A percentile compares a stretch with the other conserved stretches of the same genome.
phyloP scores from a whole-genome alignment of 2,113 vertebrate genomes.

The Egretta garzetta region DNA sequence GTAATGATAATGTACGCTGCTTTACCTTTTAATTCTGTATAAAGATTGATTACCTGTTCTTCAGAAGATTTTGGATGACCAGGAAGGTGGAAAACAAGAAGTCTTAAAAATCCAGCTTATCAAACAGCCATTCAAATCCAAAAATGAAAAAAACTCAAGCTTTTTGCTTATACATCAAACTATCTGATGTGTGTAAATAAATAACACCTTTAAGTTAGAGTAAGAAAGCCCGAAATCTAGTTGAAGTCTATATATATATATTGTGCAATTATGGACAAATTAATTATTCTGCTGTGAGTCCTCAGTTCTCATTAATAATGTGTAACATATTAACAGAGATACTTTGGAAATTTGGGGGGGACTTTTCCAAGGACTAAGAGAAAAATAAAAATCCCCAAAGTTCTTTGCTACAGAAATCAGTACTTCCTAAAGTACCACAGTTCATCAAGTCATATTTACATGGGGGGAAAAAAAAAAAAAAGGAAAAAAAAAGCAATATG shows the following conservation, averaged over 20 bases:
- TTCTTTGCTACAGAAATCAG: background rate
- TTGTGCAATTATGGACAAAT: background rate
- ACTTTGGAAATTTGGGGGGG: background rate
- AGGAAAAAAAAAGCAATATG: no score
- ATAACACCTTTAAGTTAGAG: background rate
- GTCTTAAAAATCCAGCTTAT: slow-evolving; percentile 71
- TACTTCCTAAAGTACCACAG: background rate
- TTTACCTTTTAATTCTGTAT: slow-evolving; percentile 53
- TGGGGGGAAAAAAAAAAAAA: no score
- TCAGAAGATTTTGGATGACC: slow-evolving; percentile 58
- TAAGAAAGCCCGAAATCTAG: background rate
- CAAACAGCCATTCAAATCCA: background rate
- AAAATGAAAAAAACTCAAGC: background rate
- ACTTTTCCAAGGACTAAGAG: background rate
- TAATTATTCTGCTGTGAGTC: background rate
- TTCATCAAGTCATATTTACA: background rate
- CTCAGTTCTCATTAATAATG: background rate
- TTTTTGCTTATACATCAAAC: background rate
- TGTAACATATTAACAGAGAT: background rate
- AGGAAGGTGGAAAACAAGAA: slow-evolving; percentile 63
- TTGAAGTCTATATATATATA: background rate
- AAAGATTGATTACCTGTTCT: slow-evolving; percentile 56
- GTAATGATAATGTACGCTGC: background rate
- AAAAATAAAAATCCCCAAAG: background rate
- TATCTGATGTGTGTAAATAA: background rate